These are phyloP conservation scores for Hydropsyche tenuis DNA, from an alignment of 1,140 invertebrate genomes.

Conservation along the genomic window DNA sequence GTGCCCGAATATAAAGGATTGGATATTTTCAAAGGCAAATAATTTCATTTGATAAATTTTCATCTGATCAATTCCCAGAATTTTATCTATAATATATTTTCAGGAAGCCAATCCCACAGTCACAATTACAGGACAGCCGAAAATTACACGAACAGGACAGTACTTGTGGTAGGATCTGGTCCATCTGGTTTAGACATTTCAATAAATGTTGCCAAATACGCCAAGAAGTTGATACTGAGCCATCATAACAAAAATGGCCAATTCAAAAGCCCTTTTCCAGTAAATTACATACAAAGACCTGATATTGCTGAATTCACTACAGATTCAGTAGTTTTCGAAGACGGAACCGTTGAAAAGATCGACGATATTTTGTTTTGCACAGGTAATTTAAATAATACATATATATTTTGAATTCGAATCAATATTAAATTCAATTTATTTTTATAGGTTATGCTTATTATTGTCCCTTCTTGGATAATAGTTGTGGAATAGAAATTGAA, in stretches of 20 bases:
- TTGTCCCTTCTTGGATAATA: conserved; percentile 71
- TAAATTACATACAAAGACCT: conserved; percentile 70
- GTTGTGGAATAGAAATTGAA: conserved; percentile 65
- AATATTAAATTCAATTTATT: conserved; percentile 12
- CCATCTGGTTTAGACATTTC: conserved; percentile 85
- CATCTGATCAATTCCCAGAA: background rate
- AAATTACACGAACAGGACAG: conserved; percentile 69
- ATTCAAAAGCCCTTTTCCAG: conserved; percentile 65
- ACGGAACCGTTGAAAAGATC: conserved; percentile 67
- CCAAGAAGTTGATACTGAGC: conserved; percentile 70
- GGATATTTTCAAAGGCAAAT: conserved; percentile 69
- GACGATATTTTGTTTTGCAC: conserved; percentile 83
- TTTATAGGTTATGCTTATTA: conserved; percentile 69
- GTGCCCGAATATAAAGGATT: conserved; percentile 66
- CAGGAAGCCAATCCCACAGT: conserved; percentile 72
- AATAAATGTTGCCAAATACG: conserved; percentile 74
- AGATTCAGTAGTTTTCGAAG: conserved; percentile 66
- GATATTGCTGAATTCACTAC: conserved; percentile 65
- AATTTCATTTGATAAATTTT: background rate
- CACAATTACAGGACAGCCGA: conserved; percentile 82
- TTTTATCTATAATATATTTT: conserved; percentile 37
- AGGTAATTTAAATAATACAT: conserved; percentile 58
- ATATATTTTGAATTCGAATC: too few species aligned
- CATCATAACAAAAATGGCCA: conserved; percentile 67
- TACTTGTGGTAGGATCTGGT: conserved; percentile 84